A percentile compares a stretch with the other conserved stretches of the same genome.
Conservation (phyloP, 23 tunicate genomes). For the Clavelina lepadiformis region DNA sequence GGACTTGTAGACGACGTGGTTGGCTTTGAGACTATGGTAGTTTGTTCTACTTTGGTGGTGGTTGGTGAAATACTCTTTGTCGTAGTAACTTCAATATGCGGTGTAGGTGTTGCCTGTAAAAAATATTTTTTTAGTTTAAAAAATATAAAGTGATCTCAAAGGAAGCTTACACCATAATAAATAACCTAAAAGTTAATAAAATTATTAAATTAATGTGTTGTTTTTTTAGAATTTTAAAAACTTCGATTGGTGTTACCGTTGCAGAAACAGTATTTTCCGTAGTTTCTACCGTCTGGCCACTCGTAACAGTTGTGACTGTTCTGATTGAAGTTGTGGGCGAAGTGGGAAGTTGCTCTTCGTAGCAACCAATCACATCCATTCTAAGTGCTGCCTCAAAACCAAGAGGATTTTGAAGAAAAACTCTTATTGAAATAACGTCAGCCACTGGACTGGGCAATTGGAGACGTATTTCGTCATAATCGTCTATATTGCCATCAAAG, state of each 20-base stretch:
- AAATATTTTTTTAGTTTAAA: too few relatives aligned
- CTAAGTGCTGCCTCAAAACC: conserved; percentile 35
- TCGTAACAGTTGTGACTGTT: conserved; percentile 43
- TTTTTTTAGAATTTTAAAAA: too few relatives aligned
- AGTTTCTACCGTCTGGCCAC: conserved; percentile 30
- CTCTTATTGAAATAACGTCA: conserved; percentile 38
- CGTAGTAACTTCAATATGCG: conserved; percentile 45
- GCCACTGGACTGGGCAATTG: conserved; percentile 30
- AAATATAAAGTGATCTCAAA: too few relatives aligned
- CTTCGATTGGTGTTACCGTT: too few relatives aligned
- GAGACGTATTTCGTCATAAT: conserved; percentile 1
- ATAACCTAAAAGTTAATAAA: too few relatives aligned
- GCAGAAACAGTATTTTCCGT: conserved; percentile 14
- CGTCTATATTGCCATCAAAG: conserved; percentile 55
- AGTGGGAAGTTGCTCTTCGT: neutral
- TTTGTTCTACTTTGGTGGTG: conserved; percentile 48
- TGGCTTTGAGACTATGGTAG: too few relatives aligned
- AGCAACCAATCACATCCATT: conserved; percentile 61
- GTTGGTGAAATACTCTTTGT: conserved; percentile 24
- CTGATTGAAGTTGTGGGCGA: conserved; percentile 27
- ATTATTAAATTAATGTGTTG: too few relatives aligned
- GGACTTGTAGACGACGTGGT: neutral
- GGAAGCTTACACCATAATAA: too few relatives aligned
- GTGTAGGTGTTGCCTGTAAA: too few relatives aligned
- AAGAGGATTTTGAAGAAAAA: conserved; percentile 32